phyloP scores from a whole-genome alignment of 1,140 invertebrate species.

The Cydia amplana region DNA sequence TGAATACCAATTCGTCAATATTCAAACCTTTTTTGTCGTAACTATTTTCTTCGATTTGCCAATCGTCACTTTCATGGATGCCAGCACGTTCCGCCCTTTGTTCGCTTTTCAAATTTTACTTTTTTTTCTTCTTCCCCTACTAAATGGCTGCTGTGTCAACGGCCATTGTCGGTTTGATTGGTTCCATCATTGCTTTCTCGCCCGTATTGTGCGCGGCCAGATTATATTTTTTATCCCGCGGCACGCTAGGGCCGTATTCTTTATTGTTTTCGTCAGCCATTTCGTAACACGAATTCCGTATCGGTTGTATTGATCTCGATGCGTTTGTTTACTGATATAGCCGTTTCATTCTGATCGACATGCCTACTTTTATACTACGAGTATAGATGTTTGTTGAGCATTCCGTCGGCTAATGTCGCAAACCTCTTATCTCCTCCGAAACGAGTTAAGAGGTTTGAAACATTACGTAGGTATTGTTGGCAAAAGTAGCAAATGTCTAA shows the following conservation, averaged over 20 bases:
- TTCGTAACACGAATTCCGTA: constrained; percentile 41
- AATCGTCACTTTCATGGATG: constrained; percentile 18
- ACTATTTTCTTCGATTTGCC: background rate
- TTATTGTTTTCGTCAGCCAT: constrained; percentile 37
- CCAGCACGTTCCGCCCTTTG: constrained; percentile 60
- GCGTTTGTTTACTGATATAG: constrained; percentile 22
- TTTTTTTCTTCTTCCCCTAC: constrained; percentile 45
- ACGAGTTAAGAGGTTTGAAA: no score
- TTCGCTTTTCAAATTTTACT: constrained; percentile 45
- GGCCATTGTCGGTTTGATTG: constrained; percentile 55
- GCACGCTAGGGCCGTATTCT: constrained; percentile 40
- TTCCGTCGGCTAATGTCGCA: constrained; percentile 32
- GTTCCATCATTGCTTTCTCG: constrained; percentile 41
- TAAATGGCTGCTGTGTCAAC: constrained; percentile 51
- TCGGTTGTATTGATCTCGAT: constrained; percentile 34
- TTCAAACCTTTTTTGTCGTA: background rate
- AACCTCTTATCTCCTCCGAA: no score
- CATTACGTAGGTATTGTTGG: no score
- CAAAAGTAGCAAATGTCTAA: no score
- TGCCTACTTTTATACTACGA: constrained; percentile 38
- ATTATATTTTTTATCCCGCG: constrained; percentile 41
- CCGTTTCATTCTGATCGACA: background rate
- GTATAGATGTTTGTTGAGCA: constrained; percentile 40
- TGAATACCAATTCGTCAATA: background rate
- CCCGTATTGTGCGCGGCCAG: constrained; percentile 46